These are phyloP conservation scores for Phortica okadai DNA, from an alignment of 2,888 invertebrate genomes.

Conservation along the genomic window DNA sequence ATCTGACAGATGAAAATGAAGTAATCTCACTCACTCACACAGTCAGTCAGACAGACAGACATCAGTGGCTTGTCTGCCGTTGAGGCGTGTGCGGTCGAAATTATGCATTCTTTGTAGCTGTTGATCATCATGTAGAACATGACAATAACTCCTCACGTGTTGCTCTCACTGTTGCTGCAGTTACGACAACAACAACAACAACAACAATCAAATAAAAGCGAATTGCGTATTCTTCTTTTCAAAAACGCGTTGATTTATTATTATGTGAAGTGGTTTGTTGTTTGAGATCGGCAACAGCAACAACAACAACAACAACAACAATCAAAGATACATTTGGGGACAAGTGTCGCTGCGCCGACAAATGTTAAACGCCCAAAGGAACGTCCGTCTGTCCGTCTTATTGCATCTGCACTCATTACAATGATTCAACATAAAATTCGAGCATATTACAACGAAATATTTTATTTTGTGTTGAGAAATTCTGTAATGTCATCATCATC, in stretches of 20 bases:
- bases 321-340: background rate
- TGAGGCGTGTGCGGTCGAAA: slow-evolving; percentile 25
- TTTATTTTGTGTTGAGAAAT: background rate
- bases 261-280: slow-evolving; percentile 7
- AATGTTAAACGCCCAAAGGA: background rate
- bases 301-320: background rate
- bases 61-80: slow-evolving; percentile 8
- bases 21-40: background rate
- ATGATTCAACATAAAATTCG: slow-evolving; percentile 21
- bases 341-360: slow-evolving; percentile 10
- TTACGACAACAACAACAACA: background rate
- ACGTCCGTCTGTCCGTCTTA: background rate
- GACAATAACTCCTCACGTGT: slow-evolving; percentile 22
- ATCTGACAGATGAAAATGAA: slow-evolving; percentile 19
- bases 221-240: slow-evolving; percentile 9
- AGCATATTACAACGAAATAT: background rate
- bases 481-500: slow-evolving; percentile 1
- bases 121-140: slow-evolving; percentile 32
- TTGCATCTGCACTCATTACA: slow-evolving; percentile 12
- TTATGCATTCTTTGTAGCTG: slow-evolving; percentile 26
- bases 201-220: slow-evolving; percentile 8
- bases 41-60: background rate
- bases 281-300: background rate
- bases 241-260: slow-evolving; percentile 13
- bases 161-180: background rate